Percentiles rank a stretch among this genome's conserved stretches.
phyloP scores from a whole-genome alignment of 1,140 invertebrate species.

The Oryctes rhinoceros region DNA sequence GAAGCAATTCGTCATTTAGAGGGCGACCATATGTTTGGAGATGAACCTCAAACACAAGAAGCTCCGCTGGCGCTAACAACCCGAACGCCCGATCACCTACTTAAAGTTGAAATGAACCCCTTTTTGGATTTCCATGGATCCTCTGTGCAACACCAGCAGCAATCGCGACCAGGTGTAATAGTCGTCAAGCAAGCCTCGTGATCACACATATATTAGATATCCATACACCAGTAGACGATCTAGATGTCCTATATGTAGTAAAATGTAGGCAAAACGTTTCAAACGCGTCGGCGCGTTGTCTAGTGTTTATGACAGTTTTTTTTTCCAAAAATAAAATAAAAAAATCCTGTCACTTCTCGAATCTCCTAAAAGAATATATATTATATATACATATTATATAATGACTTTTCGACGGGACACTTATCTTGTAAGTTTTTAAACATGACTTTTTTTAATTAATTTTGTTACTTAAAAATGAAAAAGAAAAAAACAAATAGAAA shows the following conservation, averaged over 20 bases:
- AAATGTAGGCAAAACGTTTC: conserved; percentile 35
- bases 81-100: conserved; percentile 60
- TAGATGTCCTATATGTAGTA: conserved; percentile 39
- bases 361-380: conserved; percentile 36
- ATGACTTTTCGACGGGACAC: conserved; percentile 21
- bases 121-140: conserved; percentile 69
- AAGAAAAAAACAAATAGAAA: conserved; percentile 43
- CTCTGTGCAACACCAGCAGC: conserved; percentile 64
- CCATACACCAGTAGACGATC: conserved; percentile 22
- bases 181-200: conserved; percentile 81
- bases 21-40: conserved; percentile 89
- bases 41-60: conserved; percentile 72
- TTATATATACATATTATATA: conserved; percentile 16
- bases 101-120: conserved; percentile 71
- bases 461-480: conserved; percentile 58
- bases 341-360: conserved; percentile 29
- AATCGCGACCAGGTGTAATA: conserved; percentile 84
- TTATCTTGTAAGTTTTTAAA: conserved; percentile 36
- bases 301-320: conserved; percentile 30
- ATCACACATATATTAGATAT: conserved; percentile 53
- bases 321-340: conserved; percentile 27
- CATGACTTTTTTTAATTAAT: conserved; percentile 56
- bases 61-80: conserved; percentile 78
- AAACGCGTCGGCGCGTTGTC: conserved; percentile 37
- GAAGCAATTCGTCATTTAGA: conserved; percentile 97